Evolutionary conservation across 2,113 vertebrate species (phyloP).

Genomic region (Aegypius monachus): DNA sequence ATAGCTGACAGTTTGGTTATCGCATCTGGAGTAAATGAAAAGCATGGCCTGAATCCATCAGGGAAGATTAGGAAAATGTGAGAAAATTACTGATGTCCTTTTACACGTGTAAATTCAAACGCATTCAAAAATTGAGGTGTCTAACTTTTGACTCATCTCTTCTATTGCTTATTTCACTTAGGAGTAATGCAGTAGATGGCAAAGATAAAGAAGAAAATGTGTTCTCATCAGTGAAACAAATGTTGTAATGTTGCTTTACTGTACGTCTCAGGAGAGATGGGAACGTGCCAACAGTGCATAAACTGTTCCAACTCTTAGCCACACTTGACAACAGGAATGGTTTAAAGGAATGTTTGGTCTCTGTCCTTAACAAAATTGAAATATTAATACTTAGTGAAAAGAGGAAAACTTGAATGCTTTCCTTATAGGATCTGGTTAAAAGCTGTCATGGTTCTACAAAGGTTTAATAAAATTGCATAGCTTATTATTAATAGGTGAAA

Average conservation of each 20-base stretch:
- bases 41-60: slow-evolving; percentile 94
- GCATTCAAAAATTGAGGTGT: slow-evolving; percentile 72
- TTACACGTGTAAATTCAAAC: slow-evolving; percentile 81
- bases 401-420: background rate
- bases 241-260: background rate
- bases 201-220: background rate
- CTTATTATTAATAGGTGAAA: background rate
- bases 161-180: background rate
- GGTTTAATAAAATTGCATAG: background rate
- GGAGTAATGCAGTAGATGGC: slow-evolving; percentile 30
- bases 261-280: background rate
- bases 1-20: slow-evolving; percentile 91
- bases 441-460: background rate
- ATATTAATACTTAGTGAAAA: background rate
- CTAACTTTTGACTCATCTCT: slow-evolving; percentile 56
- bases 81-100: slow-evolving; percentile 88
- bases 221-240: background rate
- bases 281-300: background rate
- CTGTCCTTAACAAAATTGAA: background rate
- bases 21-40: slow-evolving; percentile 92
- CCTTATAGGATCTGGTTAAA: background rate
- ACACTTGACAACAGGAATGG: background rate
- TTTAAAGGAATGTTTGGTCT: background rate
- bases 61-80: slow-evolving; percentile 89
- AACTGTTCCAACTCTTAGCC: background rate